Evolutionary conservation across 1,140 invertebrate genomes (phyloP).

Genomic region (Proctacanthus coquilletti): DNA sequence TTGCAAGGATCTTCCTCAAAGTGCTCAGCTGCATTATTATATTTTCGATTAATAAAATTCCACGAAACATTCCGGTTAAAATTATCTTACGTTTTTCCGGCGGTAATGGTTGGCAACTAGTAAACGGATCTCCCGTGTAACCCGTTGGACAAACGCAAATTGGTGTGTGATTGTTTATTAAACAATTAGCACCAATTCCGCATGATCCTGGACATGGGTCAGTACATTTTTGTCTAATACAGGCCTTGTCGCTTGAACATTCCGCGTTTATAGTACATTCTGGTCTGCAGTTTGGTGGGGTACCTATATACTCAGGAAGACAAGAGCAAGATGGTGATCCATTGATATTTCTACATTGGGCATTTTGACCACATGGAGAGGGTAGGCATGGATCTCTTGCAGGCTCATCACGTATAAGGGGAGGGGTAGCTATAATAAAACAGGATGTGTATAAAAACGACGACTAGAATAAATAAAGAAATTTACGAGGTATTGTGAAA

Average conservation of each 20-base stretch:
- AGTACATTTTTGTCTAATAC: conserved; percentile 44
- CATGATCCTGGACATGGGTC: conserved; percentile 58
- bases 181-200: conserved; percentile 60
- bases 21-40: conserved; percentile 28
- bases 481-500: conserved; percentile 38
- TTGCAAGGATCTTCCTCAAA: conserved; percentile 36
- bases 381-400: conserved; percentile 41
- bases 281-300: conserved; percentile 51
- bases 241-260: conserved; percentile 47
- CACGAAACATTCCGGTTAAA: conserved; percentile 40
- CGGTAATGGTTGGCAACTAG: conserved; percentile 35
- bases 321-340: conserved; percentile 56
- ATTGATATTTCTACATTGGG: conserved; percentile 47
- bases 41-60: neutral
- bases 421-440: no score
- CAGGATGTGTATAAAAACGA: no score
- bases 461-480: no score
- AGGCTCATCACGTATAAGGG: conserved; percentile 37
- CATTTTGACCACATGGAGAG: conserved; percentile 61
- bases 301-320: conserved; percentile 47
- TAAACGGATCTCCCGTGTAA: conserved; percentile 59
- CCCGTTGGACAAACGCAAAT: conserved; percentile 53
- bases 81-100: conserved; percentile 37
- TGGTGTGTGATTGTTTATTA: conserved; percentile 63
- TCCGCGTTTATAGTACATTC: conserved; percentile 55